Conservation (phyloP, 2,113 vertebrate species). For the Colaptes auratus region DNA sequence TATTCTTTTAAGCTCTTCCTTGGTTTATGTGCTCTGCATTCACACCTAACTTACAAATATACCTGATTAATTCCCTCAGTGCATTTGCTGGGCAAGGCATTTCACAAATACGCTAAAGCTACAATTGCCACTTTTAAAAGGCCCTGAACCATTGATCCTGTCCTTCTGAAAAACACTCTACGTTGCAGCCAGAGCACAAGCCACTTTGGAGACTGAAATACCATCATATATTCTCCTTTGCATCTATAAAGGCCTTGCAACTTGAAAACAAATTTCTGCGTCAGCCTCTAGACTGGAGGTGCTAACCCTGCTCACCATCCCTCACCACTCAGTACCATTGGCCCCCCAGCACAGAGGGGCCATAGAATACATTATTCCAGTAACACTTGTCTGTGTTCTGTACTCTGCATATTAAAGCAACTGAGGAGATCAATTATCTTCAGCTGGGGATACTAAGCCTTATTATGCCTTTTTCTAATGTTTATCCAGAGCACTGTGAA, state of each 20-base stretch:
- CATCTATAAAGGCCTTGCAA: background rate
- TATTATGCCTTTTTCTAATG: constrained; percentile 67
- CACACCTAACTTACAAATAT: background rate
- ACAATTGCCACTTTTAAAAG: background rate
- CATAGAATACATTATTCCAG: constrained; percentile 68
- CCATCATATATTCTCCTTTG: background rate
- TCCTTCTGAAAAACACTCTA: background rate
- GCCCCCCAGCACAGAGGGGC: constrained; percentile 18
- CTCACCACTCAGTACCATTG: background rate
- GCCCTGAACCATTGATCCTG: background rate
- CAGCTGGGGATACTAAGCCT: constrained; percentile 63
- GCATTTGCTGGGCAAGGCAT: background rate
- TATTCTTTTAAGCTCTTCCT: background rate
- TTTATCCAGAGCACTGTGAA: constrained; percentile 70
- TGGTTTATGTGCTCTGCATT: background rate
- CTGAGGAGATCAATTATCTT: constrained; percentile 74
- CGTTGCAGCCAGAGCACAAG: background rate
- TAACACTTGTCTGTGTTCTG: constrained; percentile 65
- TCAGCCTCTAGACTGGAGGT: background rate
- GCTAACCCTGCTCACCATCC: background rate
- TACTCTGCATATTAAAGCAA: constrained; percentile 72
- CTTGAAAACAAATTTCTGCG: constrained; percentile 4
- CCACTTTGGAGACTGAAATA: background rate
- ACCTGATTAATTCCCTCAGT: background rate
- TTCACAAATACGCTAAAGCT: background rate